Conservation (phyloP, 2,888 invertebrate genomes). For the Limenitis camilla region DNA sequence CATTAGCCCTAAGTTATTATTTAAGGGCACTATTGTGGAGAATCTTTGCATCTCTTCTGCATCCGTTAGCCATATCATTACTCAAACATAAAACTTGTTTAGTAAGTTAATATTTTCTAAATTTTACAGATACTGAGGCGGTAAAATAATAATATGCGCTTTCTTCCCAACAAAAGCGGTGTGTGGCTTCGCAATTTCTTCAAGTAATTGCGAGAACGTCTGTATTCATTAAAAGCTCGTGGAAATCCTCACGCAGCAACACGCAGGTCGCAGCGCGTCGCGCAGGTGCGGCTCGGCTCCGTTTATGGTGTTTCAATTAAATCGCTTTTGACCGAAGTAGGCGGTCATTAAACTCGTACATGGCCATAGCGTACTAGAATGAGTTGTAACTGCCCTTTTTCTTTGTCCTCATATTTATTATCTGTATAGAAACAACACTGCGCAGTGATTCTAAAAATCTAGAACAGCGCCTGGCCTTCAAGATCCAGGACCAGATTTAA, state of each 20-base stretch:
- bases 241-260: slow-evolving; percentile 29
- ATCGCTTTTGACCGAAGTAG: slow-evolving; percentile 56
- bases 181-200: slow-evolving; percentile 16
- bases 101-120: no score
- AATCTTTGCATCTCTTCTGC: no score
- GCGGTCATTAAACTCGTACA: slow-evolving; percentile 40
- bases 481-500: no score
- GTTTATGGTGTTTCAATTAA: slow-evolving; percentile 66
- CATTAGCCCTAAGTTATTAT: no score
- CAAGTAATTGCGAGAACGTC: slow-evolving; percentile 15
- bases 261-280: slow-evolving; percentile 24
- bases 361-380: slow-evolving; percentile 31
- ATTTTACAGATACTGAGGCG: background rate
- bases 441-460: no score
- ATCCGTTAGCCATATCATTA: no score
- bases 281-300: slow-evolving; percentile 47
- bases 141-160: background rate
- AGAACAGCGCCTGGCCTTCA: no score
- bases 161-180: slow-evolving; percentile 1
- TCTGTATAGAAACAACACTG: no score
- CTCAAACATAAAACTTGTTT: no score
- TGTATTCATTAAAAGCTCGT: slow-evolving; percentile 29
- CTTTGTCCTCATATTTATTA: background rate
- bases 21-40: no score
- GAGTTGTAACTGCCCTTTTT: background rate